phyloP scores from a whole-genome alignment of 2,113 vertebrate species.

The Cyrtonyx montezumae region DNA sequence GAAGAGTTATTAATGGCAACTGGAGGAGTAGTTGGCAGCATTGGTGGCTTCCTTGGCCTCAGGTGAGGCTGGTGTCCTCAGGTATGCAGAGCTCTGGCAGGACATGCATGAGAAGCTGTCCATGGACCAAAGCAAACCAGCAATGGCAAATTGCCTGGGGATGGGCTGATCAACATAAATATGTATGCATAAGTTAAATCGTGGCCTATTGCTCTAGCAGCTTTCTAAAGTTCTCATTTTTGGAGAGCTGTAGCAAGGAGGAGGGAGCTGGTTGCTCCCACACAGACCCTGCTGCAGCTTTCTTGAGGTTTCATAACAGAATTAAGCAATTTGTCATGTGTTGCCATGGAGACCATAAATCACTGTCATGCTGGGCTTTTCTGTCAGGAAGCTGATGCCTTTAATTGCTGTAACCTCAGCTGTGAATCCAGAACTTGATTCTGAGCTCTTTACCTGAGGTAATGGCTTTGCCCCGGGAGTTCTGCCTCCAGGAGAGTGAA shows the following conservation, averaged over 20 bases:
- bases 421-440: not conserved
- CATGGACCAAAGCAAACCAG: not conserved
- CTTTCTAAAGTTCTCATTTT: not conserved
- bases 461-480: not conserved
- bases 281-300: slow-evolving; percentile 19
- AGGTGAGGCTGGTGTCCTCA: not conserved
- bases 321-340: slow-evolving; percentile 69
- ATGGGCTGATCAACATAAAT: not conserved
- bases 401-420: slow-evolving; percentile 14
- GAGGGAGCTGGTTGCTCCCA: not conserved
- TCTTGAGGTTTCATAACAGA: slow-evolving; percentile 63
- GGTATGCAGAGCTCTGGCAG: not conserved
- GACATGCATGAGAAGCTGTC: not conserved
- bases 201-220: not conserved
- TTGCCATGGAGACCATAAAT: slow-evolving; percentile 71
- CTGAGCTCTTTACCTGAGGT: not conserved
- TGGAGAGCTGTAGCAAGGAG: not conserved
- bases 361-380: slow-evolving; percentile 55
- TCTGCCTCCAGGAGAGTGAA: not conserved
- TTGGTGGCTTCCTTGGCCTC: not conserved
- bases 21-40: slow-evolving; percentile 17
- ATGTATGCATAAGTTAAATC: not conserved
- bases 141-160: not conserved
- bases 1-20: slow-evolving; percentile 35
- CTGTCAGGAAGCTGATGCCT: not conserved